Conservation (phyloP, 1,140 invertebrate genomes). For the Drusus annulatus region DNA sequence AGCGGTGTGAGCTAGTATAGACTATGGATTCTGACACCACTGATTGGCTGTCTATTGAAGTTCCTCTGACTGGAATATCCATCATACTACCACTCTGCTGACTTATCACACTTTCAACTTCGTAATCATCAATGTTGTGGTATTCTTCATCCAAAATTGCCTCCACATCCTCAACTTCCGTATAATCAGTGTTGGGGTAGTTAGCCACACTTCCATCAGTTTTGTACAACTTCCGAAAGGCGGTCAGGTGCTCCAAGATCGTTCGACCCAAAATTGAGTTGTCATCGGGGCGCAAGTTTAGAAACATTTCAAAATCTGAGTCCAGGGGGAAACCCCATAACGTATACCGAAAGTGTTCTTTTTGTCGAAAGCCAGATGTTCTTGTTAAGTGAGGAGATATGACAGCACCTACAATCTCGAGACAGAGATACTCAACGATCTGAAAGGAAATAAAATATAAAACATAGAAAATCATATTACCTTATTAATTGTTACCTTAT, state of each 20-base stretch:
- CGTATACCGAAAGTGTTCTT: constrained; percentile 70
- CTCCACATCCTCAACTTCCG: constrained; percentile 61
- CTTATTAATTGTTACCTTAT: no score
- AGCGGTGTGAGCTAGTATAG: constrained; percentile 5
- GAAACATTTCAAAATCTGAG: constrained; percentile 72
- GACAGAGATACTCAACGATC: constrained; percentile 73
- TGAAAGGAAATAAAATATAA: constrained; percentile 60
- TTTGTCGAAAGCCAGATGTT: constrained; percentile 68
- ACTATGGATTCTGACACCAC: constrained; percentile 30
- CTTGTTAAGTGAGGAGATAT: constrained; percentile 68
- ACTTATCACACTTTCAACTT: constrained; percentile 61
- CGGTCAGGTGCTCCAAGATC: constrained; percentile 71
- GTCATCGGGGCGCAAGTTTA: constrained; percentile 73
- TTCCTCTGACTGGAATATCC: background rate
- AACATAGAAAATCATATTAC: background rate
- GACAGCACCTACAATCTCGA: constrained; percentile 70
- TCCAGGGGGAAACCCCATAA: constrained; percentile 74
- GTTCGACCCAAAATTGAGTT: constrained; percentile 72
- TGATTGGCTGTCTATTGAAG: constrained; percentile 42
- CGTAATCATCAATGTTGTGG: constrained; percentile 66
- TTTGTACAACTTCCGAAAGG: constrained; percentile 70
- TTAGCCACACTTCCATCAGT: constrained; percentile 51
- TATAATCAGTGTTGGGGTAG: background rate
- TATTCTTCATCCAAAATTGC: constrained; percentile 67
- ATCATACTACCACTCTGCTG: constrained; percentile 35